phyloP scores from a whole-genome alignment of 2,888 invertebrate species.

The Lochmaea crataegi region DNA sequence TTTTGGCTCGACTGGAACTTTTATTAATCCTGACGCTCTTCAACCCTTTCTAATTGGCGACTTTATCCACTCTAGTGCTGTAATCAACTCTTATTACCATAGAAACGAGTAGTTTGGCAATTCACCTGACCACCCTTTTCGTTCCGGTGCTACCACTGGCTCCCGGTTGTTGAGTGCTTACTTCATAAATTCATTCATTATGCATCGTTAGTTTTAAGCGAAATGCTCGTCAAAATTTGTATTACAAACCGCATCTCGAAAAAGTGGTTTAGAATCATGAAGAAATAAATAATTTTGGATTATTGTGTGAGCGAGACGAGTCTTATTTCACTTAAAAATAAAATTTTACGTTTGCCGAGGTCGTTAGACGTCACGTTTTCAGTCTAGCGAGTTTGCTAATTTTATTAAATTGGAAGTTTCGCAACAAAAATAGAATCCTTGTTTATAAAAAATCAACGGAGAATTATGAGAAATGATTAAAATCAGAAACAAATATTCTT shows the following conservation, averaged over 20 bases:
- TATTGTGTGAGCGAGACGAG: too few relatives aligned
- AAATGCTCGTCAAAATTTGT: constrained; percentile 11
- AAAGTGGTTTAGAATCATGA: neutral
- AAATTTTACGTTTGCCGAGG: too few relatives aligned
- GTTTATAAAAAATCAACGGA: too few relatives aligned
- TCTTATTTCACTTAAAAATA: too few relatives aligned
- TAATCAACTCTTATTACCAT: constrained; percentile 42
- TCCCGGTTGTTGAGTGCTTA: constrained; percentile 27
- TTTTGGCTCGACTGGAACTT: constrained; percentile 30
- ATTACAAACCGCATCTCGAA: constrained; percentile 1
- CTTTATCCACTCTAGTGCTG: constrained; percentile 39
- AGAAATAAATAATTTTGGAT: too few relatives aligned
- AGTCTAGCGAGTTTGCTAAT: too few relatives aligned
- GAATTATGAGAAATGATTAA: too few relatives aligned
- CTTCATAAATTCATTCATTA: constrained; percentile 53
- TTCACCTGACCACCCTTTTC: constrained; percentile 40
- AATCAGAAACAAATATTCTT: too few relatives aligned
- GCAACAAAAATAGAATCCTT: too few relatives aligned
- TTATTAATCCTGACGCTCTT: constrained; percentile 39
- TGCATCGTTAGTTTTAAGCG: constrained; percentile 43
- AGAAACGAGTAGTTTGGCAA: constrained; percentile 43
- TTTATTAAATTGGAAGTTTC: too few relatives aligned
- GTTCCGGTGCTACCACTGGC: constrained; percentile 17
- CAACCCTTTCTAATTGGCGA: constrained; percentile 41
- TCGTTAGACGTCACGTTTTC: too few relatives aligned